Base-by-base conservation (phyloP, 2,888 invertebrate species). In the Drosophila testacea region DNA sequence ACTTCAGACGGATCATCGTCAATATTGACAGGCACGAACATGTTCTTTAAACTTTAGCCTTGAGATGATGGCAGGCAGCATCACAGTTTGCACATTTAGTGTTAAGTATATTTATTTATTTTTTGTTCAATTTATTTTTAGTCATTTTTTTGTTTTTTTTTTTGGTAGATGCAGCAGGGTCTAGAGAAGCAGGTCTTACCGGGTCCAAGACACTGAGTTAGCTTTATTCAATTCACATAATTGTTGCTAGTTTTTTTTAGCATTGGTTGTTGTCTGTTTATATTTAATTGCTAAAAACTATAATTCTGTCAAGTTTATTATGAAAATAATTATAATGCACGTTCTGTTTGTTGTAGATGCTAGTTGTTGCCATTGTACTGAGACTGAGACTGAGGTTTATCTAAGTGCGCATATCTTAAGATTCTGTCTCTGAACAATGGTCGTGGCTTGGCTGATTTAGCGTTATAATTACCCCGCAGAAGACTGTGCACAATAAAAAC, bases 231-330 rank as follows among this genome's bases (percentile, higher is more conserved):
- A 69, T 88, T 89, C 89, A 77, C 87, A 84, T 89, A 77, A 87
- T 88, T 88, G 81, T 84, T 81, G 74, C 62, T 44, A 55, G 71
- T 72, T 81, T 75, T 79, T 61, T 41, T 41, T 77, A 16, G 16
- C 11, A 51, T 56, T 65, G 54, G 44, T 27, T 70, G 51, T 56
- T 71, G 55, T 69, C 74, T 85, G 83, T 62, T 88, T 84, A 87
- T 87, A 82, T 85, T 89, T 85, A 85, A 89, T 85, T 89, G 89
- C 89, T 89, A 71, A 82, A 89, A 89, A 89, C 89, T 89, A 85
- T 89, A 85, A 87, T 85, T 85, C 85, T 85, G 89, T 89, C 89
- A 89, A 85, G 89, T 89, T 89, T 85, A 89, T 85, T 85, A 85
- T 85, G 85, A 87, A 89, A 87, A 85, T 85, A 85, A 85, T 85